phyloP scores from a whole-genome alignment of 2,888 invertebrate species.

The Microchrysa polita region DNA sequence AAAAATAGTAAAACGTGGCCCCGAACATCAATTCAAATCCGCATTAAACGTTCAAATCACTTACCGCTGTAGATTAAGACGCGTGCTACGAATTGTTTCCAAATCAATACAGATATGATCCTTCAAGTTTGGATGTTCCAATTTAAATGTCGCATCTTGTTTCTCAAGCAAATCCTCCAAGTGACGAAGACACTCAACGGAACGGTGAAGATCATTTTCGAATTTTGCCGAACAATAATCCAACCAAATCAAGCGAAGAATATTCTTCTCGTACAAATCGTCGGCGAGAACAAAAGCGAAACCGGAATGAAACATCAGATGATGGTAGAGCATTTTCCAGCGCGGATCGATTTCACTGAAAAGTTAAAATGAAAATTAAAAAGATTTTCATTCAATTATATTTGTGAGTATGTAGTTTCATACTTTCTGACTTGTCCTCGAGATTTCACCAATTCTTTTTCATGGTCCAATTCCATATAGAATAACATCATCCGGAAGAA shows the following conservation, averaged over 20 bases:
- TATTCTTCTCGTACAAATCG: slow-evolving; percentile 65
- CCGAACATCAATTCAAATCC: neutral
- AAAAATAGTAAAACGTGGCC: neutral
- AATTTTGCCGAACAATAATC: slow-evolving; percentile 67
- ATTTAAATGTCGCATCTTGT: slow-evolving; percentile 57
- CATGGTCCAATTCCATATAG: slow-evolving; percentile 56
- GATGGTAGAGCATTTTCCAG: slow-evolving; percentile 53
- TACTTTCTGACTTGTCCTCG: slow-evolving; percentile 50
- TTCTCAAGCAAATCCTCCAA: slow-evolving; percentile 53
- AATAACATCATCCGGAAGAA: slow-evolving; percentile 55
- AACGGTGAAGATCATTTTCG: slow-evolving; percentile 66
- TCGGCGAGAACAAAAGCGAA: slow-evolving; percentile 55
- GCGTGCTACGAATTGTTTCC: slow-evolving; percentile 64
- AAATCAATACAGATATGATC: slow-evolving; percentile 66
- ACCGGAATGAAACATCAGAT: slow-evolving; percentile 53
- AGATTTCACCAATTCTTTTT: slow-evolving; percentile 48
- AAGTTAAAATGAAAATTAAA: slow-evolving; percentile 27
- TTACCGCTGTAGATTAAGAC: slow-evolving; percentile 67
- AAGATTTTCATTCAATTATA: neutral
- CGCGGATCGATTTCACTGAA: slow-evolving; percentile 51
- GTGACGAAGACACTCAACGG: slow-evolving; percentile 62
- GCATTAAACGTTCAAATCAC: neutral
- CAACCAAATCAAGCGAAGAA: slow-evolving; percentile 68
- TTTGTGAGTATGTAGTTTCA: too few relatives aligned
- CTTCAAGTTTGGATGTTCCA: slow-evolving; percentile 67